A percentile compares a stretch with the other conserved stretches of the same genome.
phyloP scores from a whole-genome alignment of 2,888 invertebrate genomes.

The Aphidoletes aphidimyza region DNA sequence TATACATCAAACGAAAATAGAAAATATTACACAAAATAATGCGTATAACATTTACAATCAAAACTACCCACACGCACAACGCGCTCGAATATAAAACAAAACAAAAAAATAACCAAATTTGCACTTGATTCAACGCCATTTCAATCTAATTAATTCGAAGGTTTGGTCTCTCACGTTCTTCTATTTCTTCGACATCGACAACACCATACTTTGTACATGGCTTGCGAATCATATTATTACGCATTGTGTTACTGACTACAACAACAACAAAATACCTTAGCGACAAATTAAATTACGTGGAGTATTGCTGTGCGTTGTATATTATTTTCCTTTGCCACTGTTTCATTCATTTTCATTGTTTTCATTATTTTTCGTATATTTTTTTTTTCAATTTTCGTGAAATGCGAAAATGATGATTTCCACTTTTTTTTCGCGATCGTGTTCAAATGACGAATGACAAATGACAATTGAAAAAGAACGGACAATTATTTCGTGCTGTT shows the following conservation, averaged over 20 bases:
- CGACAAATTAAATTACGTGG: not conserved
- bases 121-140: not conserved
- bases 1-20: too few relatives aligned
- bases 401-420: constrained; percentile 22
- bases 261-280: not conserved
- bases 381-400: too few relatives aligned
- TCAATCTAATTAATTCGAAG: constrained; percentile 26
- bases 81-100: too few relatives aligned
- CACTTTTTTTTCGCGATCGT: not conserved
- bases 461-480: constrained; percentile 61
- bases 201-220: too few relatives aligned
- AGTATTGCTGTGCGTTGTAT: not conserved
- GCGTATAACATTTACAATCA: not conserved
- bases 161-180: constrained; percentile 12
- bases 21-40: not conserved
- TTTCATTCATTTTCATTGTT: not conserved
- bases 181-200: not conserved
- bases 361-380: not conserved
- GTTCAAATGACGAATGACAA: not conserved
- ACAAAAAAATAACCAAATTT: not conserved
- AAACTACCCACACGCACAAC: not conserved
- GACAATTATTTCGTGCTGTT: too few relatives aligned
- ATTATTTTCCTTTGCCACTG: not conserved
- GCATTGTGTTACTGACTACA: not conserved
- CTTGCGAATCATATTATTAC: not conserved